These are phyloP conservation scores for Pterocles orientalis DNA, from an alignment of 2,113 vertebrate genomes.

Conservation along the genomic window DNA sequence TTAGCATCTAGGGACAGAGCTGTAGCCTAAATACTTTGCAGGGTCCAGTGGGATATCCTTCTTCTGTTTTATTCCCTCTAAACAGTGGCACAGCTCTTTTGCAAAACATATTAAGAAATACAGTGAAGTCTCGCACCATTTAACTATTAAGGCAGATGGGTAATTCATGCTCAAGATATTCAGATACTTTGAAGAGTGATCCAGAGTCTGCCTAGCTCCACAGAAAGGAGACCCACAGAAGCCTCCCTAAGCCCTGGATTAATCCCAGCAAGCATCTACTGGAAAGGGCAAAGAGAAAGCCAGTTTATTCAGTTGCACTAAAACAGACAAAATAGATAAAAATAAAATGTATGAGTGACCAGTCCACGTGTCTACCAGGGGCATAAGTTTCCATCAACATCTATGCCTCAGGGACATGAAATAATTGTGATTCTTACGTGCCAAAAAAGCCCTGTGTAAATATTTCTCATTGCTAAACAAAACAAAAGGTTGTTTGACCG, in stretches of 20 bases:
- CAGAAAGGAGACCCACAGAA: neutral
- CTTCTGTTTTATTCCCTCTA: neutral
- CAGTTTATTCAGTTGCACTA: slow-evolving; percentile 27
- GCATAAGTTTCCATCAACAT: slow-evolving; percentile 71
- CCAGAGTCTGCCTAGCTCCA: slow-evolving; percentile 8
- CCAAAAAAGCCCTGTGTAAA: slow-evolving; percentile 69
- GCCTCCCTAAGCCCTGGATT: neutral
- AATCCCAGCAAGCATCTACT: neutral
- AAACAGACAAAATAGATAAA: slow-evolving; percentile 53
- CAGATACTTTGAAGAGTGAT: neutral
- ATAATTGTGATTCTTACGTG: slow-evolving; percentile 60
- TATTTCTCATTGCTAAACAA: slow-evolving; percentile 72
- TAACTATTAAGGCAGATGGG: slow-evolving; percentile 38
- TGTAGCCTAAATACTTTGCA: neutral
- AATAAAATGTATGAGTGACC: slow-evolving; percentile 43
- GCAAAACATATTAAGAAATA: slow-evolving; percentile 4
- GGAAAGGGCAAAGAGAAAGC: slow-evolving; percentile 1
- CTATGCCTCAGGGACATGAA: slow-evolving; percentile 67
- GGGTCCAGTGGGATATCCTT: neutral
- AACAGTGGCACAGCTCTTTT: slow-evolving; percentile 13
- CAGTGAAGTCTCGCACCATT: neutral
- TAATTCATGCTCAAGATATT: slow-evolving; percentile 9
- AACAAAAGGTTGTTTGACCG: slow-evolving; percentile 69
- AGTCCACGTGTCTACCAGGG: slow-evolving; percentile 68
- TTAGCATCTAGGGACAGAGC: neutral